These are phyloP conservation scores for Nomada ruficornis DNA, from an alignment of 2,888 invertebrate species.

Conservation along the genomic window DNA sequence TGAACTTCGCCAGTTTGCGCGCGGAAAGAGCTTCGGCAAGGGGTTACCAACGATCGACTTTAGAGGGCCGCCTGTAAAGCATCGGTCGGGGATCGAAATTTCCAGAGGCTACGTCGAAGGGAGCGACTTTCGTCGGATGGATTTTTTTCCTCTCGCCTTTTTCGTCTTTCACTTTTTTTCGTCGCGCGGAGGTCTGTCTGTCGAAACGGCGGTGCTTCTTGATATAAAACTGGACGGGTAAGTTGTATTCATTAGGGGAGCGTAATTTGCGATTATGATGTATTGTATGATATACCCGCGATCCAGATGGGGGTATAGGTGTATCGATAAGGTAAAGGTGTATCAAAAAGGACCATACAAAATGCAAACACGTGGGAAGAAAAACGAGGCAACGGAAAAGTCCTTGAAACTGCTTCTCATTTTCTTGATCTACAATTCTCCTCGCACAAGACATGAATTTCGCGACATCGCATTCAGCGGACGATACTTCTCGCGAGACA, in stretches of 20 bases:
- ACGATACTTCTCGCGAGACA: constrained; percentile 26
- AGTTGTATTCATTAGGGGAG: too few species aligned
- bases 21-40: constrained; percentile 53
- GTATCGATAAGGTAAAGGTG: constrained; percentile 2
- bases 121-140: constrained; percentile 25
- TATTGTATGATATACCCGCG: neutral
- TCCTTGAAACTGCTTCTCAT: constrained; percentile 7
- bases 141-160: neutral
- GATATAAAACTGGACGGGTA: neutral
- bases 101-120: constrained; percentile 48
- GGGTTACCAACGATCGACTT: constrained; percentile 62
- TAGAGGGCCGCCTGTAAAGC: constrained; percentile 48
- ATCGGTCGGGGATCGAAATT: constrained; percentile 60
- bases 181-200: neutral
- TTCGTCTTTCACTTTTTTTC: neutral
- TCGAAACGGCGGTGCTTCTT: neutral
- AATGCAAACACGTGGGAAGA: neutral
- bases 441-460: neutral
- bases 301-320: neutral
- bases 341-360: neutral
- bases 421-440: constrained; percentile 25
- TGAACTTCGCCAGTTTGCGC: constrained; percentile 65
- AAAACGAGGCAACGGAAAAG: neutral
- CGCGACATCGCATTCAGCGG: constrained; percentile 4
- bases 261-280: neutral